phyloP scores from a whole-genome alignment of 2,888 invertebrate species.

The Protonemura montana region DNA sequence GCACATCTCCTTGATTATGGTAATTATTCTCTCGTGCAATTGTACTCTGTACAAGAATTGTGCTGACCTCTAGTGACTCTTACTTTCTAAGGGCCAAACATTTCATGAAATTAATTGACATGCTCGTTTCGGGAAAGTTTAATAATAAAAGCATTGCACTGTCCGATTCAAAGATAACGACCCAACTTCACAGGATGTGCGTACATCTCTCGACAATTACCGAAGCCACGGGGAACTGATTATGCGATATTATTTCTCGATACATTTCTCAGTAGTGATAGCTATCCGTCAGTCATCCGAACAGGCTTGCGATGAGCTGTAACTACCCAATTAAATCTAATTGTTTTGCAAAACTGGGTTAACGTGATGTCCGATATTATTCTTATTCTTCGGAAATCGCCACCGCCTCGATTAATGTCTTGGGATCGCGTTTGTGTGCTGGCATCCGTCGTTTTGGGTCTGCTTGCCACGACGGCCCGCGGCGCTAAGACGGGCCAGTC shows the following conservation, averaged over 20 bases:
- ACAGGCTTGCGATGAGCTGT: not conserved
- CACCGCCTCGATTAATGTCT: not conserved
- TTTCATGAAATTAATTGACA: conserved; percentile 35
- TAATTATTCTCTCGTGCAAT: conserved; percentile 17
- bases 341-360: conserved; percentile 23
- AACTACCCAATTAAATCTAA: conserved; percentile 20
- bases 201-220: not conserved
- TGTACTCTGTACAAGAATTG: not conserved
- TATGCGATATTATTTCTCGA: conserved; percentile 2
- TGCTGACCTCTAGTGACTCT: conserved; percentile 4
- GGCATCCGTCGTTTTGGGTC: not conserved
- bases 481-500: not conserved
- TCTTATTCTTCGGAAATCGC: conserved; percentile 1
- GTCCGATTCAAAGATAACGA: not conserved
- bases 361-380: not conserved
- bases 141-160: conserved; percentile 20
- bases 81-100: conserved; percentile 34
- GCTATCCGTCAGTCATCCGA: not conserved
- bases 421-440: not conserved
- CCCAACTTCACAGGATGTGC: not conserved
- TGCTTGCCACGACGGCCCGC: not conserved
- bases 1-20: conserved; percentile 1
- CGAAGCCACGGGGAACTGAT: not conserved
- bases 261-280: conserved; percentile 2
- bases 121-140: conserved; percentile 38